These are phyloP conservation scores for Triops longicaudatus DNA, from an alignment of 1,140 invertebrate species.

Conservation along the genomic window DNA sequence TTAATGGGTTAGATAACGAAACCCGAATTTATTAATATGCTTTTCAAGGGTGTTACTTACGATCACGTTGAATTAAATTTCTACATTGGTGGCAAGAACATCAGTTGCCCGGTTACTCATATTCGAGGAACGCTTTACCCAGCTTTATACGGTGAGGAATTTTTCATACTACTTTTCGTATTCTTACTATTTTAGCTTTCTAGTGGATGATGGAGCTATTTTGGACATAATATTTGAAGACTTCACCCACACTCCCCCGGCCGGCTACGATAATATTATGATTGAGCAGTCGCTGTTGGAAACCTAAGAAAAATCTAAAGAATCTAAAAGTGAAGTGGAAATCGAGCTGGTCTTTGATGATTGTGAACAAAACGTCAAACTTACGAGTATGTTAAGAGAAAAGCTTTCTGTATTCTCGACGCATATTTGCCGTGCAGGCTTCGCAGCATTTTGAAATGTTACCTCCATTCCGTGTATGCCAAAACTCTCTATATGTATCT, in stretches of 20 bases:
- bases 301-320: constrained; percentile 33
- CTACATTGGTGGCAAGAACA: constrained; percentile 81
- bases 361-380: background rate
- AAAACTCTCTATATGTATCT: background rate
- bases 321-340: too few relatives aligned
- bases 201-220: constrained; percentile 96
- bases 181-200: constrained; percentile 40
- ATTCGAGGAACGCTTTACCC: constrained; percentile 87
- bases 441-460: background rate
- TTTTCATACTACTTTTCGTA: too few relatives aligned
- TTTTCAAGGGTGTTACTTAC: constrained; percentile 82
- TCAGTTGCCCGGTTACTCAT: constrained; percentile 75
- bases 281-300: constrained; percentile 93
- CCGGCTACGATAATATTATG: constrained; percentile 92
- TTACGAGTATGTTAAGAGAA: background rate
- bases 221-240: constrained; percentile 86
- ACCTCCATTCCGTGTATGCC: constrained; percentile 5
- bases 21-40: too few relatives aligned
- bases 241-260: constrained; percentile 73
- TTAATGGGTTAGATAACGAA: too few relatives aligned
- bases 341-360: background rate
- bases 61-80: constrained; percentile 96
- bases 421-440: background rate
- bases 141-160: constrained; percentile 73
- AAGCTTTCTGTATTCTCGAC: background rate